Evolutionary conservation across 2,888 invertebrate genomes (phyloP).

Genomic region (Ptychoptera contaminata): DNA sequence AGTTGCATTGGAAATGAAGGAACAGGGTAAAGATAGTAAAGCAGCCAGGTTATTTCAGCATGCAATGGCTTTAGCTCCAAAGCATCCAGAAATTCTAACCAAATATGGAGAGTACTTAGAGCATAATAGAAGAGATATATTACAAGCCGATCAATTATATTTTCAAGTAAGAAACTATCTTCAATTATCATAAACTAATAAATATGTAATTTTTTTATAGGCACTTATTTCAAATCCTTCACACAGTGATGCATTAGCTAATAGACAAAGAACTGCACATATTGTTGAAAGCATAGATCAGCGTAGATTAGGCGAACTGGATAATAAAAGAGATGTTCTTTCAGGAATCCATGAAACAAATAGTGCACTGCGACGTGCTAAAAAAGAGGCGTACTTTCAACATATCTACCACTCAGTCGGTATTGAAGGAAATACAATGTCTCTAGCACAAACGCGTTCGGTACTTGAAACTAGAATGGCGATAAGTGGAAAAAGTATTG

Average conservation of each 20-base stretch:
- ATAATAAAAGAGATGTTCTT: slow-evolving; percentile 67
- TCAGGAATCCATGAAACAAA: slow-evolving; percentile 66
- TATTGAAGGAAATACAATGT: slow-evolving; percentile 96
- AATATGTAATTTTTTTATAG: slow-evolving; percentile 17
- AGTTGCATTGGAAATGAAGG: slow-evolving; percentile 72
- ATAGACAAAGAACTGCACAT: slow-evolving; percentile 70
- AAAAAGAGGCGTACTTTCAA: slow-evolving; percentile 88
- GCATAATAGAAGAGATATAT: slow-evolving; percentile 64
- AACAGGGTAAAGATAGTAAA: slow-evolving; percentile 67
- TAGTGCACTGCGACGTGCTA: slow-evolving; percentile 68
- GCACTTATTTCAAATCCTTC: slow-evolving; percentile 72
- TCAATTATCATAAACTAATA: neutral
- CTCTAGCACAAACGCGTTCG: slow-evolving; percentile 76
- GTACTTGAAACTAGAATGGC: slow-evolving; percentile 81
- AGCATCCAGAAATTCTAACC: slow-evolving; percentile 81
- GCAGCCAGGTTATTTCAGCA: slow-evolving; percentile 78
- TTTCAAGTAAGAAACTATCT: slow-evolving; percentile 40
- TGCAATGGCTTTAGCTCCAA: slow-evolving; percentile 78
- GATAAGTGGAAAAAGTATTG: slow-evolving; percentile 79
- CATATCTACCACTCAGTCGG: slow-evolving; percentile 96
- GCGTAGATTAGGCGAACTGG: slow-evolving; percentile 38
- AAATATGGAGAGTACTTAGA: slow-evolving; percentile 90
- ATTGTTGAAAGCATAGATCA: slow-evolving; percentile 83
- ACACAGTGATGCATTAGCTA: slow-evolving; percentile 61
- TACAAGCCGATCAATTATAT: slow-evolving; percentile 83